Evolutionary conservation across 1,140 invertebrate genomes (phyloP).

Genomic region (Scaptodrosophila lebanonensis): DNA sequence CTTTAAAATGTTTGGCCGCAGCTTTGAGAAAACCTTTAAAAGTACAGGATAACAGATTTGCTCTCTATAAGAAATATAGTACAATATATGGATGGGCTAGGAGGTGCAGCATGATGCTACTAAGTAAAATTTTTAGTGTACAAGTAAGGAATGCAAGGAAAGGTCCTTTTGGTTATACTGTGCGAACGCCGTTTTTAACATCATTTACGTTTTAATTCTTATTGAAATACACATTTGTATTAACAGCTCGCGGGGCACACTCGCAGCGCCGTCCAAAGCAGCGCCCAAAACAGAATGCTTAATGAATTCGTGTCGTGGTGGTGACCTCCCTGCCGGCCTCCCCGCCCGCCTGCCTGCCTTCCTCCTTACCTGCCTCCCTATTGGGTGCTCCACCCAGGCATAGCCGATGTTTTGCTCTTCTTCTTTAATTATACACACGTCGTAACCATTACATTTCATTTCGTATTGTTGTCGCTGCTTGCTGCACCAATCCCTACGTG

Average conservation of each 20-base stretch:
- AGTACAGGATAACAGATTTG: too few relatives aligned
- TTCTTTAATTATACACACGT: slow-evolving; percentile 74
- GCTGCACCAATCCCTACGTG: background rate
- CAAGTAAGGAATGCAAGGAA: slow-evolving; percentile 6
- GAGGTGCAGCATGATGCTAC: too few relatives aligned
- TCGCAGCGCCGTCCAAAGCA: background rate
- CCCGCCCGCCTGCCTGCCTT: slow-evolving; percentile 11
- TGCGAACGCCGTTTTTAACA: slow-evolving; percentile 27
- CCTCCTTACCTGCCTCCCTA: slow-evolving; percentile 6
- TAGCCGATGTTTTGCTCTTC: background rate
- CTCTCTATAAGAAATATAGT: too few relatives aligned
- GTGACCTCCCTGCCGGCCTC: slow-evolving; percentile 16
- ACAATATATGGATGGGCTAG: too few relatives aligned
- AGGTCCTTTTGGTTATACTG: slow-evolving; percentile 8
- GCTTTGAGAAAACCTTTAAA: too few relatives aligned
- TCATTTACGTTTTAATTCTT: slow-evolving; percentile 68
- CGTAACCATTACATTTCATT: slow-evolving; percentile 69
- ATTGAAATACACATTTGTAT: slow-evolving; percentile 59
- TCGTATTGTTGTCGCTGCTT: slow-evolving; percentile 56
- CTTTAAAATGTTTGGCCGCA: too few relatives aligned
- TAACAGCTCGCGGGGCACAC: slow-evolving; percentile 18
- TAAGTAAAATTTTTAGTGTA: too few relatives aligned
- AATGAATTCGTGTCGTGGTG: slow-evolving; percentile 66
- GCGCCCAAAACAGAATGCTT: slow-evolving; percentile 35
- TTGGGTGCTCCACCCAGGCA: slow-evolving; percentile 1